Evolutionary conservation across 2,888 invertebrate genomes (phyloP).

Genomic region (Chrysomela aeneicollis): DNA sequence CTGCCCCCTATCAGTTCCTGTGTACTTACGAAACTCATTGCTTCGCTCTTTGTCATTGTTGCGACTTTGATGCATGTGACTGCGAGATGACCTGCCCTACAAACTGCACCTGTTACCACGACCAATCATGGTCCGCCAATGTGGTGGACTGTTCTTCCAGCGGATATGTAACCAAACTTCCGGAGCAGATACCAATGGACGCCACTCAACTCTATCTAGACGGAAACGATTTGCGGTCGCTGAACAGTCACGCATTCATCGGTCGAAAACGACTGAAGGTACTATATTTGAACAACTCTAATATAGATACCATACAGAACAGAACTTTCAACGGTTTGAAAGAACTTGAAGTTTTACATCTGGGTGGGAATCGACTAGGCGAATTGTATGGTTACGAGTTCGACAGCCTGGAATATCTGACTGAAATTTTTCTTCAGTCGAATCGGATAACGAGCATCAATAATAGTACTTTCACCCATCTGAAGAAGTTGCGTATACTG

Average conservation of each 20-base stretch:
- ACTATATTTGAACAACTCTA: conserved; percentile 79
- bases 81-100: conserved; percentile 91
- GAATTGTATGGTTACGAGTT: conserved; percentile 81
- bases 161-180: conserved; percentile 74
- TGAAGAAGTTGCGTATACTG: conserved; percentile 72
- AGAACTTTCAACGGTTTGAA: conserved; percentile 85
- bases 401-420: conserved; percentile 76
- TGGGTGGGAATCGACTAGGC: conserved; percentile 77
- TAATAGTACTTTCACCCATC: conserved; percentile 74
- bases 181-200: conserved; percentile 88
- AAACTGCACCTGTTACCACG: conserved; percentile 89
- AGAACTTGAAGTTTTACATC: conserved; percentile 76
- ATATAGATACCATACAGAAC: conserved; percentile 80
- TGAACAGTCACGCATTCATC: conserved; percentile 85
- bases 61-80: conserved; percentile 91
- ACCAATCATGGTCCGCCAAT: conserved; percentile 86
- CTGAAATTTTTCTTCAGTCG: conserved; percentile 76
- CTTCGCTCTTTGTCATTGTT: conserved; percentile 87
- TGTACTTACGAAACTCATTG: conserved; percentile 87
- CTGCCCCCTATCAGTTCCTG: conserved; percentile 82
- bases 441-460: conserved; percentile 76
- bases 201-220: conserved; percentile 88
- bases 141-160: conserved; percentile 82
- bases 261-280: conserved; percentile 81
- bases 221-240: conserved; percentile 79